Evolutionary conservation across 2,113 vertebrate species (phyloP).

Genomic region (Chionis minor): DNA sequence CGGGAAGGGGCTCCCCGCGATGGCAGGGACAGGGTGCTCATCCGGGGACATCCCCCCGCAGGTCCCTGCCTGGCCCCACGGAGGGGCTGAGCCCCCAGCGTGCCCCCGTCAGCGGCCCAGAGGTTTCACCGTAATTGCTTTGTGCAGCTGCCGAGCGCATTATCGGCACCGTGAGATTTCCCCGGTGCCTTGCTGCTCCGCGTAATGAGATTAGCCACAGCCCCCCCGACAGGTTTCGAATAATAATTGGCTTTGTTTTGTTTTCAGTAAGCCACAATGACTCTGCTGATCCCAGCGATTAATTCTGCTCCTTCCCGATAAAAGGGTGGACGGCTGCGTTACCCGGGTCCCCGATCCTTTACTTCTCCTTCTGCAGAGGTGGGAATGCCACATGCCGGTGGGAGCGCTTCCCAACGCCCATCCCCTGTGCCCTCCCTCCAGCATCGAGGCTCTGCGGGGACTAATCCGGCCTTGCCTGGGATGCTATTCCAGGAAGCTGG

Average conservation of each 20-base stretch:
- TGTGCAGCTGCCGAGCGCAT: background rate
- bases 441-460: background rate
- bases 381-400: rapidly evolving
- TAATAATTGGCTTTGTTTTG: conserved; percentile 49
- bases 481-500: background rate
- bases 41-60: background rate
- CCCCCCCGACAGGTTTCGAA: background rate
- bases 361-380: background rate
- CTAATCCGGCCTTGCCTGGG: background rate
- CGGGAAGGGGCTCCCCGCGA: background rate
- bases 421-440: background rate
- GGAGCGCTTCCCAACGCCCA: background rate
- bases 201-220: conserved; percentile 17
- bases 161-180: background rate
- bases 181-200: background rate
- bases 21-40: background rate
- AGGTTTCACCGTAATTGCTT: background rate
- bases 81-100: background rate
- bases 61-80: background rate
- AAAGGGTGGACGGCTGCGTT: background rate
- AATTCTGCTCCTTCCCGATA: background rate
- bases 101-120: no score
- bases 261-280: conserved; percentile 19
- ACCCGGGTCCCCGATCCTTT: background rate
- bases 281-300: background rate